Evolutionary conservation across 2,797 vertebrate genomes (phyloP), one percentile per base, ranked within the genome.

Genomic region (Thunnus albacares): DNA sequence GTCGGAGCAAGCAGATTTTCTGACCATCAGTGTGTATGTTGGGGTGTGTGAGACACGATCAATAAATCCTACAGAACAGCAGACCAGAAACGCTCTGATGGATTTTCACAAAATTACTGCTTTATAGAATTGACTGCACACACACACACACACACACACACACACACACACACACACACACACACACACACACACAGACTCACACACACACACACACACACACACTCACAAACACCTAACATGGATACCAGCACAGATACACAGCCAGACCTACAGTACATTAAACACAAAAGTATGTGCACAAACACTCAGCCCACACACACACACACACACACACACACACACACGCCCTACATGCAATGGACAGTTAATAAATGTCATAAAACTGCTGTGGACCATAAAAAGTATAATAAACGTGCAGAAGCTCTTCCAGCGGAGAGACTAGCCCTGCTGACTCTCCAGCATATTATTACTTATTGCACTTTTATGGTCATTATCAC

Each of bases 1-100:
- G 60, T 62, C 64, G 0, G 60, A 75, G 75, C 49, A 67, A 90
- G 88, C 85, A 86, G 45, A 77, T 90, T 90, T 87, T 65, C 75
- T 66, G 57, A 63, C 30, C 26, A 24, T 81, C 22, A 35, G n/a
- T n/a, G 59, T 71, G 66, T 14, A 30, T 69, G 63, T 30, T 43
- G 65, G 22, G 55, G 55, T 71, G 70, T 69, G 71, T 62, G 79
- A 68, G 73, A 64, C 43, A 71, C 17, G 9, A 84, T 93, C 86
- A 61, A 88, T 90, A 88, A 84, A 80, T 88, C 71, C 55, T 30
- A 65, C 65, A 60, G 45, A 79, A 71, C 35, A 56, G 52, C 20
- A 14, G 28, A 72, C 14, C 43, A 72, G 71, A 82, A 61, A 70
- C 0, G 41, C 76, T 85, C 45, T 14, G 5, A 80, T 88, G 55